Conservation (phyloP, 2,888 invertebrate genomes). For the Drosophila ezoana region DNA sequence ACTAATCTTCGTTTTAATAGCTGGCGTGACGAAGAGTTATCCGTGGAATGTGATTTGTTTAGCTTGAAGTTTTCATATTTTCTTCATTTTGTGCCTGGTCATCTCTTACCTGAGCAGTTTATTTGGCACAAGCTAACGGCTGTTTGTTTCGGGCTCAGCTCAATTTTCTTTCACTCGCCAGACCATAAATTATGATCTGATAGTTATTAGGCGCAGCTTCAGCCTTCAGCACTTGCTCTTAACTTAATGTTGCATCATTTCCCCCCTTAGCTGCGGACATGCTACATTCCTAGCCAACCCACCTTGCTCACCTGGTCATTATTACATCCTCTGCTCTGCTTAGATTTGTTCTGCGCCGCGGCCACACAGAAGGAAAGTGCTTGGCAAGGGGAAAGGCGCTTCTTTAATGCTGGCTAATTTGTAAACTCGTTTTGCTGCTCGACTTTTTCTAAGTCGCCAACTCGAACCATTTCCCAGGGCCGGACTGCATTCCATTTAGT, state of each 20-base stretch:
- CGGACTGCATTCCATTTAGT: constrained; percentile 18
- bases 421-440: constrained; percentile 66
- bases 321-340: constrained; percentile 16
- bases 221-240: constrained; percentile 31
- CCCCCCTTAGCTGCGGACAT: constrained; percentile 27
- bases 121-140: constrained; percentile 68
- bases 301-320: constrained; percentile 34
- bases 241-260: constrained; percentile 60
- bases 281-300: constrained; percentile 2
- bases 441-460: constrained; percentile 42
- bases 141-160: constrained; percentile 57
- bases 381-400: constrained; percentile 23
- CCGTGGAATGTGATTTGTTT: neutral
- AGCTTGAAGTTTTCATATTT: constrained; percentile 10
- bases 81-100: constrained; percentile 57
- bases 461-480: constrained; percentile 24
- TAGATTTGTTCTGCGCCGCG: constrained; percentile 17
- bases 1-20: too few species aligned
- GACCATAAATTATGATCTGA: constrained; percentile 68
- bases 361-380: constrained; percentile 27
- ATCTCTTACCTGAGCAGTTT: constrained; percentile 42
- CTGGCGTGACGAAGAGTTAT: too few species aligned
- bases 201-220: constrained; percentile 59
- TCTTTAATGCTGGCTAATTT: constrained; percentile 47
- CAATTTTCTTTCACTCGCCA: constrained; percentile 69